Evolutionary conservation across 2,113 vertebrate genomes (phyloP), one percentile per base, ranked within the genome.

Genomic region (Heterocephalus glaber): DNA sequence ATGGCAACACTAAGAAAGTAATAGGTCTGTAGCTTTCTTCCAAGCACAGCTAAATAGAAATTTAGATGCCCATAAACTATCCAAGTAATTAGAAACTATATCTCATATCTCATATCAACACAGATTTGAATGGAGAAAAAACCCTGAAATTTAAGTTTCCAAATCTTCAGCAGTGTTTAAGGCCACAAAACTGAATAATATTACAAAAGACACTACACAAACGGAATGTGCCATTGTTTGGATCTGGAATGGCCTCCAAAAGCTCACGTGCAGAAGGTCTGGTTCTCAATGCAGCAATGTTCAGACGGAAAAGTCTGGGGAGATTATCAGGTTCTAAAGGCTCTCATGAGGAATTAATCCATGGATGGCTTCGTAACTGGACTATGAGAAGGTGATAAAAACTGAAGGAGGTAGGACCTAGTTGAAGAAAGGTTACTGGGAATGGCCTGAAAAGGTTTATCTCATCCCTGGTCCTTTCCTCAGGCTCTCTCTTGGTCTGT

Each of bases 71-170:
- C 35, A 70, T 33, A 56, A 80, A 68, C 19, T 82, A 81, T 52
- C 9, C 70, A 90, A 41, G 26, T 80, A 68, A 56, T 49, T 49
- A 44, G n/a, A n/a, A n/a, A n/a, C n/a, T 90, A 44, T 52, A n/a
- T 63, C 44, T 24, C 24, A 33, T 90, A 68, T 41, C n/a, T 81
- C 16, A 41, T 66, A n/a, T 35, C 19, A 61, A 35, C 41, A 81
- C 81, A 90, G 26, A 90, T 90, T 52, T 90, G 47, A 89, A 90
- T 80, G 17, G 61, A 90, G 4, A 17, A 90, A 56, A 66, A 90
- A 33, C 5, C 63, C n/a, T 81, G 26, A 38, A 65, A 77, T 68
- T 7, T 56, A 80, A 66, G 26, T 56, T 24, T 68, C 49, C 7
- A 38, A 68, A 56, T 81, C n/a, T 81, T 44, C 19, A 44, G 49